These are phyloP conservation scores for Genyomyrus donnyi DNA, from an alignment of 2,113 vertebrate genomes.

Conservation along the genomic window DNA sequence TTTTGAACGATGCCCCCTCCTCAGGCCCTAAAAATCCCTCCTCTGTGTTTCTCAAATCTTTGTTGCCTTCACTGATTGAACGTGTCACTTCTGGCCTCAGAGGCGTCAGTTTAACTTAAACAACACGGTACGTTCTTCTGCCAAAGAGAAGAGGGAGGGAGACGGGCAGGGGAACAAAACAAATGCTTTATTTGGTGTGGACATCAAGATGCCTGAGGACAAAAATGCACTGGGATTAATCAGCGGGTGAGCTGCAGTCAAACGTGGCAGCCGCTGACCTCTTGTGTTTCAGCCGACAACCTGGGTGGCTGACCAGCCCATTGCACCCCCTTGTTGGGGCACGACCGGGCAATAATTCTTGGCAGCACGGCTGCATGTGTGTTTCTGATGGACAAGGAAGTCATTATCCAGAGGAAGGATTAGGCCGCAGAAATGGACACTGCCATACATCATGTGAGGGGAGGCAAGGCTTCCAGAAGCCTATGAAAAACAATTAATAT, in stretches of 20 bases:
- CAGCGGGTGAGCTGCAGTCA: slow-evolving; percentile 38
- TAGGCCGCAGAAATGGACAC: slow-evolving; percentile 39
- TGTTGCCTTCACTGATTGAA: slow-evolving; percentile 46
- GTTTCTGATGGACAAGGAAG: slow-evolving; percentile 32
- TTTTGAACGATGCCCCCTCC: slow-evolving; percentile 35
- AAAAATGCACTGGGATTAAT: slow-evolving; percentile 45
- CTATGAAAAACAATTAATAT: slow-evolving; percentile 41
- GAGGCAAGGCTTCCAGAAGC: slow-evolving; percentile 33
- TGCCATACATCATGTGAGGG: slow-evolving; percentile 43
- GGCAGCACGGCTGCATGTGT: slow-evolving; percentile 19
- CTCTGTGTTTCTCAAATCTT: slow-evolving; percentile 58
- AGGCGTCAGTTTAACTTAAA: slow-evolving; percentile 51
- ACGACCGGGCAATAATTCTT: slow-evolving; percentile 28
- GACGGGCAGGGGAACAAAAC: slow-evolving; percentile 44
- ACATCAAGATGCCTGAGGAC: slow-evolving; percentile 48
- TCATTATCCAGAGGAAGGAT: slow-evolving; percentile 34
- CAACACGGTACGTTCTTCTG: slow-evolving; percentile 48
- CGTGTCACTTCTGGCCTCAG: slow-evolving; percentile 56
- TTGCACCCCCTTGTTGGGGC: slow-evolving; percentile 27
- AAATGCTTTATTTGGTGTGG: slow-evolving; percentile 60
- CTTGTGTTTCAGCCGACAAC: slow-evolving; percentile 36
- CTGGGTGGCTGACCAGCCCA: slow-evolving; percentile 43
- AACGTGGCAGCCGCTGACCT: slow-evolving; percentile 11
- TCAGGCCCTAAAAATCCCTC: slow-evolving; percentile 49
- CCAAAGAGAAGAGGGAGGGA: slow-evolving; percentile 48